Percentiles rank a stretch among this genome's conserved stretches.
Evolutionary conservation across 1,140 invertebrate genomes (phyloP).

Genomic region (Druon quercuslanigerum): DNA sequence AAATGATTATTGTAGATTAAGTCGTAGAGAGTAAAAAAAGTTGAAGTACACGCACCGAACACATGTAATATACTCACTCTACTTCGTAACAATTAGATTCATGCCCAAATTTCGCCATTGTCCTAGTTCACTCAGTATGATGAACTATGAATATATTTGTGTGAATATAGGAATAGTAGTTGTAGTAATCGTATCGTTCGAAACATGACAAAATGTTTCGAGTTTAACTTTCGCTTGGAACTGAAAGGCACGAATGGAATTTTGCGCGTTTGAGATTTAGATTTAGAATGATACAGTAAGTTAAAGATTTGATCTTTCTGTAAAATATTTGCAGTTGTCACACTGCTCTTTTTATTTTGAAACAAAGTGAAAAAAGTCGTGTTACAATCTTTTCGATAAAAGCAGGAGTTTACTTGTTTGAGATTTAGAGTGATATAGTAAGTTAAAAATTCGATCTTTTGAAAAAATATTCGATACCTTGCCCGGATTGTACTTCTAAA

Average conservation of each 20-base stretch:
- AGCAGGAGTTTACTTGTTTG: background rate
- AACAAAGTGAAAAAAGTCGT: too few species aligned
- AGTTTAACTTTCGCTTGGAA: background rate
- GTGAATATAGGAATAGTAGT: constrained; percentile 61
- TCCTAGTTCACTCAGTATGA: constrained; percentile 53
- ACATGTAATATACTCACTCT: constrained; percentile 59
- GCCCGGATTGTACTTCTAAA: too few species aligned
- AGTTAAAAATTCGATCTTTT: constrained; percentile 37
- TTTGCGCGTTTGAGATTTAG: constrained; percentile 5
- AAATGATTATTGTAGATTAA: constrained; percentile 47
- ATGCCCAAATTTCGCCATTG: constrained; percentile 60
- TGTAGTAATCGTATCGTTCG: constrained; percentile 45
- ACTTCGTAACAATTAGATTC: constrained; percentile 37
- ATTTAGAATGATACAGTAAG: constrained; percentile 41
- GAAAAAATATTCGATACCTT: constrained; percentile 40
- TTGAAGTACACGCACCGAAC: constrained; percentile 32
- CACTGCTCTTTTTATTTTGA: background rate
- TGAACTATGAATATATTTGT: constrained; percentile 50
- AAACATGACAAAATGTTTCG: background rate
- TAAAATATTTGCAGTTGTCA: constrained; percentile 43
- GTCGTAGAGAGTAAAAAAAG: constrained; percentile 35
- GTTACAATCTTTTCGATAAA: too few species aligned
- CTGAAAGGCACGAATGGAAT: background rate
- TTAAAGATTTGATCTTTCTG: constrained; percentile 40
- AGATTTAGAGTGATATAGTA: constrained; percentile 40